Evolutionary conservation across 2,888 invertebrate species (phyloP).

Genomic region (Zaprionus lineosus): DNA sequence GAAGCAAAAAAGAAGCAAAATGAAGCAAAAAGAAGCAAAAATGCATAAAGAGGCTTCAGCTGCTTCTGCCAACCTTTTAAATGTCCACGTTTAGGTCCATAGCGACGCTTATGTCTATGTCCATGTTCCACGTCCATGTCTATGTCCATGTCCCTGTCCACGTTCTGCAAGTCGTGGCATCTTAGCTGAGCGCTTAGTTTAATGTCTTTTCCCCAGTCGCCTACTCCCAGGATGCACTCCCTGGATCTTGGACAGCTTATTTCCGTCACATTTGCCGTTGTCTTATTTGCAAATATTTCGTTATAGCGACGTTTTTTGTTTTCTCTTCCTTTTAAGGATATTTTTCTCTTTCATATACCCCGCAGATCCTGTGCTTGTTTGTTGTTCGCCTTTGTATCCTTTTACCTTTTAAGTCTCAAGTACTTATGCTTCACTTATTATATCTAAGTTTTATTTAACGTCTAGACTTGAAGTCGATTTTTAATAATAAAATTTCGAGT

Average conservation of each 20-base stretch:
- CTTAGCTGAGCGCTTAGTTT: constrained; percentile 63
- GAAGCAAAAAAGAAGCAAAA: background rate
- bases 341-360: background rate
- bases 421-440: too few relatives aligned
- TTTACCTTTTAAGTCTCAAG: too few relatives aligned
- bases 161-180: constrained; percentile 31
- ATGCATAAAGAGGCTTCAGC: too few relatives aligned
- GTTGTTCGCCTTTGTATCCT: background rate
- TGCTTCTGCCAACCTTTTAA: constrained; percentile 27
- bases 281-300: constrained; percentile 73
- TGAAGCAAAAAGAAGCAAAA: too few relatives aligned
- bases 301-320: constrained; percentile 31
- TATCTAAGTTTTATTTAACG: too few relatives aligned
- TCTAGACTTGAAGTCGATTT: too few relatives aligned
- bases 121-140: background rate
- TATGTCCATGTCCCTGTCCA: background rate
- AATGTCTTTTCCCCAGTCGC: constrained; percentile 61
- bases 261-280: constrained; percentile 76
- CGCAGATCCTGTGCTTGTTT: background rate
- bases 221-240: constrained; percentile 4
- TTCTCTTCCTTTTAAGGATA: background rate
- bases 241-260: constrained; percentile 44
- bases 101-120: too few relatives aligned
- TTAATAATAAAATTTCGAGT: too few relatives aligned
- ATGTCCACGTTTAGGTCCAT: constrained; percentile 44